Base-by-base conservation (phyloP, 2,888 invertebrate genomes). In the Globia sparganii region DNA sequence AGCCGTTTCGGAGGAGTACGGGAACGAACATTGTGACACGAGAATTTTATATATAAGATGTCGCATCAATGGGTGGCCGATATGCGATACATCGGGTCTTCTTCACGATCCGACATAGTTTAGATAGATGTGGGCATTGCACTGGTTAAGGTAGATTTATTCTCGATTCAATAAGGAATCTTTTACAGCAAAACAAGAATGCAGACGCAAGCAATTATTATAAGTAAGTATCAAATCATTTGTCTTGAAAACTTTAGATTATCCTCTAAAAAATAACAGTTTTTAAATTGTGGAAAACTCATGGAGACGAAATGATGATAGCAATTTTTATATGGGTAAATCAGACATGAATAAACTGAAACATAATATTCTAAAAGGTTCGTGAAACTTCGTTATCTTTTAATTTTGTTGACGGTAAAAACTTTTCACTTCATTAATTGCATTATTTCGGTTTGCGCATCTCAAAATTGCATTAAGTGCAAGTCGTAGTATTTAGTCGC, bases 391-490 rank as follows among this genome's bases (percentile, higher is more conserved):
- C 37, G 21, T 72, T 56, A 78, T 25, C 21, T n/a, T 62, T 46
- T 67, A 15, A 73, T 67, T 69, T 40, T 40, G 53, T 65, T 64
- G 46, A n/a, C 25, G 8, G 25, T 18, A 28, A 34, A 64, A 77
- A 81, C 61, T 75, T 72, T 80, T 18, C 65, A 49, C 59, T 67
- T n/a, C 80, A 75, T 81, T 78, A 73, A 78, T 70, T 70, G 74
- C 56, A 71, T 78, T 83, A 70, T 74, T 77, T 78, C 66, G 53
- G 72, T 70, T 80, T 75, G 53, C 77, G 53, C 74, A 40, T 72
- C 72, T 73, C 64, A 77, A 71, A 83, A 83, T 78, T 83, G 64
- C 78, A 83, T 86, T 86, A 82, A 71, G 58, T 77, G 73, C 59
- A 75, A 75, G 79, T 62, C 62, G 61, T 61, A 66, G 77, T 75